phyloP scores from a whole-genome alignment of 2,797 vertebrate species.

The Arrhamphus sclerolepis region DNA sequence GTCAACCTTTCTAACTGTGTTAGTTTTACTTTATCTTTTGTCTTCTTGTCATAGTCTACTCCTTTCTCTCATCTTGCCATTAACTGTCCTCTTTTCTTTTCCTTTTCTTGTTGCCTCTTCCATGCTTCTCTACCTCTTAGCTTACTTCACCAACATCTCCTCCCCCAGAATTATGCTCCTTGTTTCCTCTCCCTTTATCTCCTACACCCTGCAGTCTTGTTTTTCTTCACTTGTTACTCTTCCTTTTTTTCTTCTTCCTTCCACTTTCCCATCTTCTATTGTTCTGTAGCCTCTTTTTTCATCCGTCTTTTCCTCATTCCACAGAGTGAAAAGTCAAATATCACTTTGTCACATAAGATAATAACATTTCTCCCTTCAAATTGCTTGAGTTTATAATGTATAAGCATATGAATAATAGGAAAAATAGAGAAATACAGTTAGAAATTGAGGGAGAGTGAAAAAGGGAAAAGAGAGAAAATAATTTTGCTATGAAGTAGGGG shows the following conservation, averaged over 20 bases:
- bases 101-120: background rate
- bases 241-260: background rate
- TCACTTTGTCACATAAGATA: slow-evolving; percentile 88
- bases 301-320: background rate
- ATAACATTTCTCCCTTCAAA: slow-evolving; percentile 85
- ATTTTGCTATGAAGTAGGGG: slow-evolving; percentile 95
- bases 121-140: too few relatives aligned
- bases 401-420: slow-evolving; percentile 64
- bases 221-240: background rate
- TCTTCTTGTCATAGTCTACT: background rate
- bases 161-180: too few relatives aligned
- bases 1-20: slow-evolving; percentile 6
- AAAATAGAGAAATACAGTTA: slow-evolving; percentile 66
- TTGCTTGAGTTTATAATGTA: slow-evolving; percentile 84
- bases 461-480: slow-evolving; percentile 79
- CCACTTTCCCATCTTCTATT: background rate
- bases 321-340: slow-evolving; percentile 31
- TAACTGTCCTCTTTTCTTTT: background rate
- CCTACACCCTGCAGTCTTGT: too few relatives aligned
- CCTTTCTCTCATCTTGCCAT: too few relatives aligned
- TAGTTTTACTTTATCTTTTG: background rate
- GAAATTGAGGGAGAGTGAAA: slow-evolving; percentile 7
- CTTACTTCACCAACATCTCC: too few relatives aligned
- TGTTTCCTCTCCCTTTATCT: too few relatives aligned
- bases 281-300: too few relatives aligned